Conservation (phyloP, 2,888 invertebrate species). For the Nymphalis polychloros region DNA sequence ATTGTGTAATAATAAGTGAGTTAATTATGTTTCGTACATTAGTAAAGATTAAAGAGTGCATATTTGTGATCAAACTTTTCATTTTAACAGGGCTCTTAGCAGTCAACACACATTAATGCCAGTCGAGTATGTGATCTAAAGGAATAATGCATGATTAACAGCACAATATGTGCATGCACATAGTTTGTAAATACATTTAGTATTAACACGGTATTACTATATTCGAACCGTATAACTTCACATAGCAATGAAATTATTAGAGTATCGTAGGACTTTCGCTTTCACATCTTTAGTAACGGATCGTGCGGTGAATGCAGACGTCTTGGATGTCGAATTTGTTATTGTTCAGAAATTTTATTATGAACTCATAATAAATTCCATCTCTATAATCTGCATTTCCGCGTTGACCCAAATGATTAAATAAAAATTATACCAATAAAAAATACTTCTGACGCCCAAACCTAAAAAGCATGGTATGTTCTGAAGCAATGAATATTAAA, state of each 20-base stretch:
- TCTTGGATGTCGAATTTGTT: neutral
- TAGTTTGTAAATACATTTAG: constrained; percentile 66
- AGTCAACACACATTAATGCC: constrained; percentile 82
- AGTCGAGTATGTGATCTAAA: constrained; percentile 80
- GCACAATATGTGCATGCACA: constrained; percentile 77
- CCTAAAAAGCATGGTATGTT: constrained; percentile 27
- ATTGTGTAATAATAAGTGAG: constrained; percentile 81
- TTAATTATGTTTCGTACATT: constrained; percentile 75
- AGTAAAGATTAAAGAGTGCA: constrained; percentile 71
- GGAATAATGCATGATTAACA: constrained; percentile 78
- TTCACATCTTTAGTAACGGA: constrained; percentile 31
- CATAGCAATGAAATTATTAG: constrained; percentile 29
- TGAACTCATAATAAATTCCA: neutral
- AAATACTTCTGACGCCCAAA: constrained; percentile 13
- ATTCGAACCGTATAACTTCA: constrained; percentile 31
- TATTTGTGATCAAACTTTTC: constrained; percentile 77
- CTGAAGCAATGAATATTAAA: constrained; percentile 16
- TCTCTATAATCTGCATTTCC: constrained; percentile 27
- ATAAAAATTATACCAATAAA: constrained; percentile 26
- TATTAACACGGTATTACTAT: constrained; percentile 29
- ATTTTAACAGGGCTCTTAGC: constrained; percentile 82
- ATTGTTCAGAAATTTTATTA: neutral
- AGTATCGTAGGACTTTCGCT: constrained; percentile 33
- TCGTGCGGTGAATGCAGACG: constrained; percentile 34
- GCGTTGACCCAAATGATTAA: constrained; percentile 30